These are phyloP conservation scores for Eptesicus fuscus DNA, from an alignment of 2,113 vertebrate species.

Conservation along the genomic window DNA sequence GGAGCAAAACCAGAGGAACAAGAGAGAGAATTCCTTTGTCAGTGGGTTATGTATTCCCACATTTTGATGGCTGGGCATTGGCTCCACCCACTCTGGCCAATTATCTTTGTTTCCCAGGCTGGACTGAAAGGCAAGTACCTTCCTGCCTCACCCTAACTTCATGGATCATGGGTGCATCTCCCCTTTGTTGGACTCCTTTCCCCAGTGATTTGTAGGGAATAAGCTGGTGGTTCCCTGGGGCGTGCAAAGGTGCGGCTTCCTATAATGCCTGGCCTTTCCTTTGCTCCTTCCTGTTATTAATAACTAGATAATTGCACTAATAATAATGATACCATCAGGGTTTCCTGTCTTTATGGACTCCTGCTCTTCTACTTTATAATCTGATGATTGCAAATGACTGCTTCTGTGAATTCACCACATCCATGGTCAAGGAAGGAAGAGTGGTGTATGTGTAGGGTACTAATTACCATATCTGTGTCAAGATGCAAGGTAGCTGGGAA, in stretches of 20 bases:
- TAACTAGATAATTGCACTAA: not conserved
- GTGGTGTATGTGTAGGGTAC: not conserved
- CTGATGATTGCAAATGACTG: not conserved
- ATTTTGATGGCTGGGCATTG: not conserved
- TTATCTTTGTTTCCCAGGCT: not conserved
- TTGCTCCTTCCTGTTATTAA: not conserved
- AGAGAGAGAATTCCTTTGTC: not conserved
- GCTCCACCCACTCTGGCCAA: not conserved
- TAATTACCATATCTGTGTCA: not conserved
- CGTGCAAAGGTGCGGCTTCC: not conserved
- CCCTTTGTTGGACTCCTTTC: not conserved
- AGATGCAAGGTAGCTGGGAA: not conserved
- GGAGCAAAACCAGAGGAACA: not conserved
- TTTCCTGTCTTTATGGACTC: not conserved
- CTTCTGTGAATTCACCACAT: not conserved
- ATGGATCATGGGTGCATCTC: not conserved
- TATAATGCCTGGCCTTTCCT: not conserved
- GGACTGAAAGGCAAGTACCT: not conserved
- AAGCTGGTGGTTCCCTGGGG: no score
- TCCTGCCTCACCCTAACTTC: not conserved
- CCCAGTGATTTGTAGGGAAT: not conserved
- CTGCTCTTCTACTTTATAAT: not conserved
- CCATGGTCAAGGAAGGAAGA: not conserved
- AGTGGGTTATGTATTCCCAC: not conserved
- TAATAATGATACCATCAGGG: not conserved